Evolutionary conservation across 2,888 invertebrate genomes (phyloP).

Genomic region (Chouioia cunea): DNA sequence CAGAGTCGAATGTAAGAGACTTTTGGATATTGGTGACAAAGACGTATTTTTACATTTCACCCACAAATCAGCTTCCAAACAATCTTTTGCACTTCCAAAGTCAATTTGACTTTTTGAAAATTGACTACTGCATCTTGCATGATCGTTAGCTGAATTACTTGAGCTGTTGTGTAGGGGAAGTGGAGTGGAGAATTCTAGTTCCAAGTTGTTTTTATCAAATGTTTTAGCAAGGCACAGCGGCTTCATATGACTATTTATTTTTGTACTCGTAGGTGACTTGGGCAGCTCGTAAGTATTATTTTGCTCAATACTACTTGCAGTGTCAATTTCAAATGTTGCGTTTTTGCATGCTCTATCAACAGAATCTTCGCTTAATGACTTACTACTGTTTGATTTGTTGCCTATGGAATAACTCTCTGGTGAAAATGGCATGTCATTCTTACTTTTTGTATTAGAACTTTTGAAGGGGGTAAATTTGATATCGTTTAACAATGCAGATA

Average conservation of each 20-base stretch:
- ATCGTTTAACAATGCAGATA: slow-evolving; percentile 58
- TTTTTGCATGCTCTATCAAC: slow-evolving; percentile 23
- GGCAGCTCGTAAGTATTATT: slow-evolving; percentile 52
- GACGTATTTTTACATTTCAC: slow-evolving; percentile 50
- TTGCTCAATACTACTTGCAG: slow-evolving; percentile 34
- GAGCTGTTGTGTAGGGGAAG: slow-evolving; percentile 24
- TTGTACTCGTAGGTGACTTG: slow-evolving; percentile 47
- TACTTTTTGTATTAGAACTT: slow-evolving; percentile 22
- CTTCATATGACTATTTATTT: slow-evolving; percentile 40
- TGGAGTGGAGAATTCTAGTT: slow-evolving; percentile 48
- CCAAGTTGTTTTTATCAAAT: slow-evolving; percentile 46
- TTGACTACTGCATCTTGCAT: slow-evolving; percentile 21
- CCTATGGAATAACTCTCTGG: slow-evolving; percentile 53
- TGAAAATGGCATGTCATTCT: slow-evolving; percentile 44
- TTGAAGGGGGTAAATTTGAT: slow-evolving; percentile 55
- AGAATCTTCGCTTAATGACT: slow-evolving; percentile 30
- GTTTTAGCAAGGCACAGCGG: slow-evolving; percentile 50
- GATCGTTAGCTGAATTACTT: slow-evolving; percentile 4
- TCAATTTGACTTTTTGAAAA: slow-evolving; percentile 50
- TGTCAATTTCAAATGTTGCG: slow-evolving; percentile 43
- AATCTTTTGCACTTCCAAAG: slow-evolving; percentile 54
- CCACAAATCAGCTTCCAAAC: slow-evolving; percentile 62
- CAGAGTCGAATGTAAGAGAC: slow-evolving; percentile 44
- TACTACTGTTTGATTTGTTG: slow-evolving; percentile 32
- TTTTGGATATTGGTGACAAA: slow-evolving; percentile 38